Percentiles rank a stretch among this genome's conserved stretches.
These are phyloP conservation scores for Eupithecia insigniata DNA, from an alignment of 2,888 invertebrate genomes.

Conservation along the genomic window DNA sequence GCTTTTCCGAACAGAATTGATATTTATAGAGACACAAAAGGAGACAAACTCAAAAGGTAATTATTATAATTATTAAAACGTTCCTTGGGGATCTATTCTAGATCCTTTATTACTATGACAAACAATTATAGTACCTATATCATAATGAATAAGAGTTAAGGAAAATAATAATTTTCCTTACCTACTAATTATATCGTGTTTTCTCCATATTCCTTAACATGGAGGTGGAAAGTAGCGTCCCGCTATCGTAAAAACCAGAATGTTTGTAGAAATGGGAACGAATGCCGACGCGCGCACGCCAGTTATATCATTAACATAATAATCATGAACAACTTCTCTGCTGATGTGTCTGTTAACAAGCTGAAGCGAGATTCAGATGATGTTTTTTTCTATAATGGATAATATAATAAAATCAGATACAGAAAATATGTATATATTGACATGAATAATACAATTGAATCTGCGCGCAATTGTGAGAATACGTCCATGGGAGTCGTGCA, in stretches of 20 bases:
- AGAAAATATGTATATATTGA: no score
- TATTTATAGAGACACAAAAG: background rate
- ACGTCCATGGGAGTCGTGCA: no score
- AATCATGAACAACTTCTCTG: slow-evolving; percentile 52
- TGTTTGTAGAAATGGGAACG: slow-evolving; percentile 64
- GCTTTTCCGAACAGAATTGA: background rate
- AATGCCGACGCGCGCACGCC: slow-evolving; percentile 60
- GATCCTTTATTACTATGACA: background rate
- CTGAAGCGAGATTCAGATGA: slow-evolving; percentile 43
- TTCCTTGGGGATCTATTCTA: background rate
- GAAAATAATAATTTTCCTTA: no score
- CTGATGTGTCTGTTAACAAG: slow-evolving; percentile 41
- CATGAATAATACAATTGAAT: no score
- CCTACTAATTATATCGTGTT: background rate
- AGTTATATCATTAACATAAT: slow-evolving; percentile 73
- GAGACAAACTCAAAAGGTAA: background rate
- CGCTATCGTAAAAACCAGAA: slow-evolving; percentile 52
- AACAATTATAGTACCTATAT: background rate
- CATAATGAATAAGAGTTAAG: background rate
- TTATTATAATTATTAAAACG: background rate
- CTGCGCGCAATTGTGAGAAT: no score
- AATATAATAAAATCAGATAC: slow-evolving; percentile 8
- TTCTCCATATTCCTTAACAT: slow-evolving; percentile 12
- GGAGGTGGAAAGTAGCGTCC: slow-evolving; percentile 47
- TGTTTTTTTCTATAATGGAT: background rate